Conservation (phyloP, 1,140 invertebrate species). For the Euura lappo region DNA sequence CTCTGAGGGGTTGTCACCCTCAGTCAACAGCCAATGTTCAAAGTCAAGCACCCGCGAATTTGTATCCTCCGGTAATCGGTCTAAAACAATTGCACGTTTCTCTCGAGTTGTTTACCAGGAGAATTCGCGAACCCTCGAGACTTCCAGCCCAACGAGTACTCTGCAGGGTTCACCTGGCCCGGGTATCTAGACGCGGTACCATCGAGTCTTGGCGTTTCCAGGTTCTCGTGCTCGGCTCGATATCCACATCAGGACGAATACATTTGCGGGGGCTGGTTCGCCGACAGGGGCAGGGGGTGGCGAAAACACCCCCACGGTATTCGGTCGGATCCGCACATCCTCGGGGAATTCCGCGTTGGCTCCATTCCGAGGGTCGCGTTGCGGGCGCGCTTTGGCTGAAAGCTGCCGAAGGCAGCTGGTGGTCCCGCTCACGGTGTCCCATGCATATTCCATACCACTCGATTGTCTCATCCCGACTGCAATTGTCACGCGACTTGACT, state of each 20-base stretch:
- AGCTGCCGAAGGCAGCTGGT: neutral
- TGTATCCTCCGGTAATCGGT: no score
- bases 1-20: no score
- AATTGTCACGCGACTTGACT: neutral
- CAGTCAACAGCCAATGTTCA: no score
- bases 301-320: neutral
- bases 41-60: neutral
- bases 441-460: neutral
- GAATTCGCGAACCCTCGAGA: no score
- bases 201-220: neutral
- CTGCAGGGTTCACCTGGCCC: neutral
- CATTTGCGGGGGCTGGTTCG: neutral
- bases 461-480: neutral
- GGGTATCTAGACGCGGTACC: neutral
- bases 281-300: neutral
- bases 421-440: conserved; percentile 2
- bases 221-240: neutral
- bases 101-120: no score
- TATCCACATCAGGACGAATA: neutral
- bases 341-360: neutral
- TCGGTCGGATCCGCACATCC: neutral
- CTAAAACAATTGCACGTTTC: no score
- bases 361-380: conserved; percentile 1
- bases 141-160: no score
- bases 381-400: neutral